Evolutionary conservation across 2,888 invertebrate species (phyloP).

Genomic region (Ramazzottius varieornatus): DNA sequence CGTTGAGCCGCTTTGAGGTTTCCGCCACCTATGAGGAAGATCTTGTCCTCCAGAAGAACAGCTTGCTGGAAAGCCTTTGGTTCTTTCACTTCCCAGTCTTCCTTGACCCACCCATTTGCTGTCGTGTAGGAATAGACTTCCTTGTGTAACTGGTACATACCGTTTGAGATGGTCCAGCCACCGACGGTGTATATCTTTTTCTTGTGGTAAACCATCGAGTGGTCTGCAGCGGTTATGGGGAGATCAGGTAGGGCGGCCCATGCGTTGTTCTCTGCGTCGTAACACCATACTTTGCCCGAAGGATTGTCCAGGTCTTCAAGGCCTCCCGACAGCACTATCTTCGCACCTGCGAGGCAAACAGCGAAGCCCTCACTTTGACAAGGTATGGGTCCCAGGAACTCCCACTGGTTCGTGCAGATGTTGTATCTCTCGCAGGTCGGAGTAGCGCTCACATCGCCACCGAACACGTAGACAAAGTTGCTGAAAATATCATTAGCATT

Average conservation of each 20-base stretch:
- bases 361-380: neutral
- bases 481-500: neutral
- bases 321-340: neutral
- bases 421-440: neutral
- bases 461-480: neutral
- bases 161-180: neutral
- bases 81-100: neutral
- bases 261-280: neutral
- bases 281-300: neutral
- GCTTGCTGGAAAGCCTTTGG: neutral
- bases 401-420: neutral
- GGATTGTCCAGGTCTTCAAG: neutral
- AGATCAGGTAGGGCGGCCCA: neutral
- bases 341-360: neutral
- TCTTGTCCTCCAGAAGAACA: neutral
- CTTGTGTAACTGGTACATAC: neutral
- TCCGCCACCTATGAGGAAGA: neutral
- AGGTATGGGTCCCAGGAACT: neutral
- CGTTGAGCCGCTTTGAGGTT: neutral
- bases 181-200: neutral
- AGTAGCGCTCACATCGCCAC: neutral
- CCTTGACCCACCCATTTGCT: neutral
- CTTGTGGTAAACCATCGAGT: neutral
- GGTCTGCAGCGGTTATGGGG: neutral
- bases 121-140: neutral